phyloP scores from a whole-genome alignment of 2,113 vertebrate genomes.

The Neoarius graeffei region DNA sequence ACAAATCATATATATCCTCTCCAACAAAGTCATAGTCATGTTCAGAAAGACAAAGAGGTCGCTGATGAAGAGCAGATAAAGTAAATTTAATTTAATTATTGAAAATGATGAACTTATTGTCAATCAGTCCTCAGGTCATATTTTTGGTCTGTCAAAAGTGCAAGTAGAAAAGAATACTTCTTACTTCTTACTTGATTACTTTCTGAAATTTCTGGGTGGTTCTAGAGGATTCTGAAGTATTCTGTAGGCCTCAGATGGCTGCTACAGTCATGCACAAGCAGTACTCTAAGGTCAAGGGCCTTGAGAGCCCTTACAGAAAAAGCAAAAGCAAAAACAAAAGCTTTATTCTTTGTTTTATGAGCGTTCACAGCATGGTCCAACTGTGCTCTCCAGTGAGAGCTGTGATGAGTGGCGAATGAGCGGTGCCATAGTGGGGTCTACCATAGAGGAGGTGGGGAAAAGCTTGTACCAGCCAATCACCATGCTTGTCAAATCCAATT shows the following conservation, averaged over 20 bases:
- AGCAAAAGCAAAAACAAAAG: conserved; percentile 56
- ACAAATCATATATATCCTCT: background rate
- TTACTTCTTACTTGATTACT: background rate
- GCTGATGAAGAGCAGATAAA: conserved; percentile 38
- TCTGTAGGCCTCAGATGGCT: conserved; percentile 43
- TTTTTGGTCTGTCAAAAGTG: background rate
- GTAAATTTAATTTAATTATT: conserved; percentile 29
- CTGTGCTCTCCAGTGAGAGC: conserved; percentile 96
- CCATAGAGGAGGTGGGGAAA: conserved; percentile 98
- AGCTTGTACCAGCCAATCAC: conserved; percentile 99
- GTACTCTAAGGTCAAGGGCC: conserved; percentile 36
- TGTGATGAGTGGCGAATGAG: conserved; percentile 95
- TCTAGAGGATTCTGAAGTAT: conserved; percentile 32
- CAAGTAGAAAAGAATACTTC: conserved; percentile 14
- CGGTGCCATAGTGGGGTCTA: conserved; percentile 90
- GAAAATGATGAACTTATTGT: conserved; percentile 5
- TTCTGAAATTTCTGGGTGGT: background rate
- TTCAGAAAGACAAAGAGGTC: conserved; percentile 18
- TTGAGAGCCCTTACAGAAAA: conserved; percentile 64
- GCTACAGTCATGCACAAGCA: conserved; percentile 42
- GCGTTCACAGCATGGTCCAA: conserved; percentile 93
- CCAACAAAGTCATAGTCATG: conserved; percentile 5
- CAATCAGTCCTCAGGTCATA: background rate
- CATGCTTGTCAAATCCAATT: conserved; percentile 93
- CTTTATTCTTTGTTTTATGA: conserved; percentile 74